These are phyloP conservation scores for Melanotaenia parkinsoni DNA, from an alignment of 2,797 vertebrate species.

Conservation along the genomic window DNA sequence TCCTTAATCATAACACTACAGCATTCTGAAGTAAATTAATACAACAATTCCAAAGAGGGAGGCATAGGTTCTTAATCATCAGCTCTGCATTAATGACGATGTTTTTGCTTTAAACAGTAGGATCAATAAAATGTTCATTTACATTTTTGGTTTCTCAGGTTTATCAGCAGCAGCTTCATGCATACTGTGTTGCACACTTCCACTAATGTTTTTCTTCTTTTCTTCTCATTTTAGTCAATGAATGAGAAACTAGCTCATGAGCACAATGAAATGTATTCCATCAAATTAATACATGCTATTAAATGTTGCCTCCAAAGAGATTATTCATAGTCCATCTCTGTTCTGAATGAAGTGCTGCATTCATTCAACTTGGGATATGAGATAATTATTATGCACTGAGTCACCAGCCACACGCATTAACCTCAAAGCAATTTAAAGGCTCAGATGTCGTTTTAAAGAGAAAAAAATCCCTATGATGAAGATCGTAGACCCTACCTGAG, in stretches of 20 bases:
- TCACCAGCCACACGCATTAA: slow-evolving; percentile 40
- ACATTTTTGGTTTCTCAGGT: slow-evolving; percentile 44
- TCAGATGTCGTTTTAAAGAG: slow-evolving; percentile 33
- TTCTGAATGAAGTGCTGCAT: slow-evolving; percentile 74
- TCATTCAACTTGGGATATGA: slow-evolving; percentile 66
- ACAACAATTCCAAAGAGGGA: slow-evolving; percentile 38
- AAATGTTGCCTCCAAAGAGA: slow-evolving; percentile 34
- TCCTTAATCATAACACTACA: slow-evolving; percentile 44
- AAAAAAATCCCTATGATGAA: slow-evolving; percentile 25
- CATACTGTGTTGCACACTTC: slow-evolving; percentile 29
- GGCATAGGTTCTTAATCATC: slow-evolving; percentile 8
- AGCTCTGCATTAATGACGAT: slow-evolving; percentile 42
- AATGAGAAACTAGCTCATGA: slow-evolving; percentile 26
- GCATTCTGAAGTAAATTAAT: slow-evolving; percentile 53
- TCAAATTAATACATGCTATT: slow-evolving; percentile 44
- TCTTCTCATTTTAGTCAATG: slow-evolving; percentile 16
- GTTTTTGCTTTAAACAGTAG: slow-evolving; percentile 47
- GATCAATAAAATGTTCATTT: slow-evolving; percentile 59
- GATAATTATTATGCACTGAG: slow-evolving; percentile 40
- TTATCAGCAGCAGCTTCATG: slow-evolving; percentile 40
- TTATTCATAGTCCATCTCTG: slow-evolving; percentile 27
- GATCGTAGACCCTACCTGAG: slow-evolving; percentile 71
- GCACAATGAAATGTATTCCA: slow-evolving; percentile 28
- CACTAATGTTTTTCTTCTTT: slow-evolving; percentile 14
- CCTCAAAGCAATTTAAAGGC: slow-evolving; percentile 13